phyloP scores from a whole-genome alignment of 2,888 invertebrate genomes.

The Acleris cristana region DNA sequence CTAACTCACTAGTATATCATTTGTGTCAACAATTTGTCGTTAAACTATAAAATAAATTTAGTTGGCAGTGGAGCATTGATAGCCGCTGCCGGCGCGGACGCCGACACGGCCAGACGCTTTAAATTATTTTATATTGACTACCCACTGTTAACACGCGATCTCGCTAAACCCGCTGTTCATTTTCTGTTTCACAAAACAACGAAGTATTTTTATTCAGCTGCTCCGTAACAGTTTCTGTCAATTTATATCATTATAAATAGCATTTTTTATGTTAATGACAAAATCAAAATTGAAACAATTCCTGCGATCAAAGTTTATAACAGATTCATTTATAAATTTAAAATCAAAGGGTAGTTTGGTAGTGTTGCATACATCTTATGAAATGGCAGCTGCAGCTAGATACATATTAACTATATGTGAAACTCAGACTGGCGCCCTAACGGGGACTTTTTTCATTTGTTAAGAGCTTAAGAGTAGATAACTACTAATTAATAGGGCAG shows the following conservation, averaged over 20 bases:
- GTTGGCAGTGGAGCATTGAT: slow-evolving; percentile 37
- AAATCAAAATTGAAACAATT: slow-evolving; percentile 11
- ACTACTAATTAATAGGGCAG: too few relatives aligned
- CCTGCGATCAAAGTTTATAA: too few relatives aligned
- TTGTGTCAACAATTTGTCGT: slow-evolving; percentile 39
- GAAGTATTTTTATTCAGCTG: too few relatives aligned
- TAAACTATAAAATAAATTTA: slow-evolving; percentile 39
- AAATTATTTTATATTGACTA: slow-evolving; percentile 37
- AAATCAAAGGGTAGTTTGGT: too few relatives aligned
- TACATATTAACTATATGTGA: too few relatives aligned
- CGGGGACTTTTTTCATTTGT: too few relatives aligned
- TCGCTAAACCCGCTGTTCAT: slow-evolving; percentile 22
- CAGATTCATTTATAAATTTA: too few relatives aligned
- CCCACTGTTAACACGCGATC: slow-evolving; percentile 22
- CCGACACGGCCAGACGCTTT: slow-evolving; percentile 33
- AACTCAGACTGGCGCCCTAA: too few relatives aligned
- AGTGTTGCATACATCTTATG: too few relatives aligned
- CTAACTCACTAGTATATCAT: slow-evolving; percentile 36
- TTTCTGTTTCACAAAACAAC: slow-evolving; percentile 14
- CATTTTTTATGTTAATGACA: slow-evolving; percentile 23
- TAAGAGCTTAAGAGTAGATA: too few relatives aligned
- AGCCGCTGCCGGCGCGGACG: slow-evolving; percentile 22
- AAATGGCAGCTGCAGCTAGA: too few relatives aligned
- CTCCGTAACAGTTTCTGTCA: neutral
- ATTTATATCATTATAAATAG: slow-evolving; percentile 21